These are phyloP conservation scores for Hemistola chrysoprasaria DNA, from an alignment of 2,888 invertebrate genomes.

Conservation along the genomic window DNA sequence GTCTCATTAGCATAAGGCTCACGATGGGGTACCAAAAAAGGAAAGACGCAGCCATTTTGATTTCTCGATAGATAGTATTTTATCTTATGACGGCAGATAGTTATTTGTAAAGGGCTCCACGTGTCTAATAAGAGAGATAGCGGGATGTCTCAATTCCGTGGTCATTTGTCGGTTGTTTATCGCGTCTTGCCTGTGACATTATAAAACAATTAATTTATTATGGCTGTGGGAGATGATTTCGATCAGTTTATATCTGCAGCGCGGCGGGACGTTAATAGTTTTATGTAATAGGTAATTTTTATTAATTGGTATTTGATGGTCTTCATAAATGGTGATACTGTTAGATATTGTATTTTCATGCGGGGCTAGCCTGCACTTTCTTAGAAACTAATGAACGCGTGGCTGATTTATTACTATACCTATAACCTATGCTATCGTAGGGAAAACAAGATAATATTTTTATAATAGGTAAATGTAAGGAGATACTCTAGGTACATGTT, in stretches of 20 bases:
- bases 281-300: conserved; percentile 74
- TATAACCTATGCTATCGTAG: too few relatives aligned
- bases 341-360: conserved; percentile 49
- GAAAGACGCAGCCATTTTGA: conserved; percentile 61
- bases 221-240: conserved; percentile 63
- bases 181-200: conserved; percentile 68
- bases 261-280: conserved; percentile 73
- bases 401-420: too few relatives aligned
- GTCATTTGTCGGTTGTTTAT: conserved; percentile 76
- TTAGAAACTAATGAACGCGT: not conserved
- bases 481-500: too few relatives aligned
- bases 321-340: conserved; percentile 48
- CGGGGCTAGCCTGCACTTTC: conserved; percentile 50
- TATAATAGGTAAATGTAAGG: too few relatives aligned
- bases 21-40: conserved; percentile 67
- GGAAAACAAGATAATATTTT: too few relatives aligned
- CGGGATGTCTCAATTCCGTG: conserved; percentile 77
- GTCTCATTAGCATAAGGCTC: conserved; percentile 77
- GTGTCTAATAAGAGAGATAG: conserved; percentile 73
- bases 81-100: conserved; percentile 64
- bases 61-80: conserved; percentile 62
- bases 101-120: conserved; percentile 56
- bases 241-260: conserved; percentile 72
- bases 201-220: conserved; percentile 81
- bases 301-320: conserved; percentile 76